Conservation (phyloP, 1,140 invertebrate genomes). For the Mycetomoellerius zeteki region DNA sequence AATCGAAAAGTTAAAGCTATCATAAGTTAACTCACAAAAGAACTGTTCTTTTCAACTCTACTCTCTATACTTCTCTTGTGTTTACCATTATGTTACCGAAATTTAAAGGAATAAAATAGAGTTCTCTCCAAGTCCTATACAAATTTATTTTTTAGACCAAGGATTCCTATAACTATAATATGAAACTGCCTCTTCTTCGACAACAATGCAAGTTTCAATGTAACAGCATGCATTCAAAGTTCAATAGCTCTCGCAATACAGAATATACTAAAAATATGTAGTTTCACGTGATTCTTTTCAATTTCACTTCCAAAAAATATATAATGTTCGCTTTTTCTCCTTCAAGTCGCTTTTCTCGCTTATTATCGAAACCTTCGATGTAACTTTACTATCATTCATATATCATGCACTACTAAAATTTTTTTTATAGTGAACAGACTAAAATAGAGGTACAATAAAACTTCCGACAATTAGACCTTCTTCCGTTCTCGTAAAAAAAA, state of each 20-base stretch:
- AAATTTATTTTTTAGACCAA: background rate
- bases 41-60: background rate
- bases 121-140: slow-evolving; percentile 4
- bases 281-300: background rate
- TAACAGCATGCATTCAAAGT: background rate
- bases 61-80: background rate
- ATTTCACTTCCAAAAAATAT: background rate
- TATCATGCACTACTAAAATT: background rate
- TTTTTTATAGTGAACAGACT: background rate
- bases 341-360: background rate
- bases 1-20: background rate
- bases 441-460: background rate
- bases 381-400: background rate
- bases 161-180: slow-evolving; percentile 7
- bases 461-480: slow-evolving; percentile 10
- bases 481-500: slow-evolving; percentile 24
- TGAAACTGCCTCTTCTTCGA: background rate
- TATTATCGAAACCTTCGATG: background rate
- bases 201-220: slow-evolving; percentile 31
- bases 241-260: background rate
- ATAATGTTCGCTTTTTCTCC: background rate
- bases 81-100: background rate
- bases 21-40: background rate
- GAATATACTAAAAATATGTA: slow-evolving; percentile 5
- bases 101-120: slow-evolving; percentile 3